phyloP scores from a whole-genome alignment of 2,888 invertebrate genomes.

The Mimas tiliae region DNA sequence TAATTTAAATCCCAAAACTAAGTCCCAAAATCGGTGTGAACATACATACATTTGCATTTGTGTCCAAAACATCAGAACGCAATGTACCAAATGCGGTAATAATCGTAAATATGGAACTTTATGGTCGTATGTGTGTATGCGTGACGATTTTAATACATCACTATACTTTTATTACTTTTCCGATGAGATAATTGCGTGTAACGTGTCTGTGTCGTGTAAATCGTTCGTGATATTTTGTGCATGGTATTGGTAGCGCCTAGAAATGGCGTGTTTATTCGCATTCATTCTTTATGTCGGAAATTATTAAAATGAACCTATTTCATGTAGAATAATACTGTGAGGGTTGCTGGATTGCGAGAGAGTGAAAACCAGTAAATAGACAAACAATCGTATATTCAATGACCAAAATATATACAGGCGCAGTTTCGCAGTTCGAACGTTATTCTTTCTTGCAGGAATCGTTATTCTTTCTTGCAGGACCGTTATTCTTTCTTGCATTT shows the following conservation, averaged over 20 bases:
- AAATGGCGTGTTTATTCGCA: neutral
- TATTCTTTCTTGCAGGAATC: too few species aligned
- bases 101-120: constrained; percentile 50
- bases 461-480: too few species aligned
- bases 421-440: too few species aligned
- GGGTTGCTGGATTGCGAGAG: too few species aligned
- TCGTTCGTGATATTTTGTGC: constrained; percentile 31
- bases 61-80: constrained; percentile 10
- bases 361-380: too few species aligned
- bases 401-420: too few species aligned
- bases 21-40: neutral
- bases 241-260: neutral
- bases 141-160: constrained; percentile 51
- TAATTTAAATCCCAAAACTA: neutral
- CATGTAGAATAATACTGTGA: too few species aligned
- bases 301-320: neutral
- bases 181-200: constrained; percentile 52
- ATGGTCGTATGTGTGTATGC: constrained; percentile 41
- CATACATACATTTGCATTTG: constrained; percentile 10
- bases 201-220: constrained; percentile 36
- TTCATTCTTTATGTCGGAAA: neutral
- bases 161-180: constrained; percentile 45
- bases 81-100: constrained; percentile 30
- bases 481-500: too few species aligned
- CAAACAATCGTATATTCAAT: too few species aligned